Conservation (phyloP, 1,140 invertebrate genomes). For the Elymnias hypermnestra region DNA sequence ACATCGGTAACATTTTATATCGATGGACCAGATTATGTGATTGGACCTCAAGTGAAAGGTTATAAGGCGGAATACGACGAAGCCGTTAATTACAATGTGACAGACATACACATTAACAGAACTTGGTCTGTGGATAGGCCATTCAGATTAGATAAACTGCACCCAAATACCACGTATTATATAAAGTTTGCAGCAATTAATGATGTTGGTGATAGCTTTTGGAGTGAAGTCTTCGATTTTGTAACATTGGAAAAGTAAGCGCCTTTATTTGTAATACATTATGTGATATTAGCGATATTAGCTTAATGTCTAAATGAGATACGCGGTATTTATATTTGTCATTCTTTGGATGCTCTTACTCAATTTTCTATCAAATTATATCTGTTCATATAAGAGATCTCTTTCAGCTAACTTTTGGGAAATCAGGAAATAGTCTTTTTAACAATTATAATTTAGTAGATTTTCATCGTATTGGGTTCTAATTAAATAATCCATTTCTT, state of each 20-base stretch:
- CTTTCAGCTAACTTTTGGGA: no score
- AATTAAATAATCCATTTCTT: no score
- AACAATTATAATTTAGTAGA: no score
- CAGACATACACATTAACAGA: constrained; percentile 48
- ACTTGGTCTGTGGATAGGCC: constrained; percentile 51
- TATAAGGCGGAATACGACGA: constrained; percentile 54
- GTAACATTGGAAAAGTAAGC: constrained; percentile 55
- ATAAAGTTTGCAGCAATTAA: constrained; percentile 60
- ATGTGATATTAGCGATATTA: no score
- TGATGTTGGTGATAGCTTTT: constrained; percentile 41
- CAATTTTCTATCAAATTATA: no score
- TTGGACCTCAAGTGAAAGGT: constrained; percentile 41
- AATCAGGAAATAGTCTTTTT: no score
- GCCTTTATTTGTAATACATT: background rate
- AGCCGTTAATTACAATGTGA: constrained; percentile 40
- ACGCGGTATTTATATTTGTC: no score
- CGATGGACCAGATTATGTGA: constrained; percentile 23
- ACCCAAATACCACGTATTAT: constrained; percentile 45
- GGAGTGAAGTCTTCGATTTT: constrained; percentile 40
- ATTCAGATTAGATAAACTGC: constrained; percentile 44
- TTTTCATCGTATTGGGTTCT: no score
- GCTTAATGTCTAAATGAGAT: no score
- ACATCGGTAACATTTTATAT: constrained; percentile 47
- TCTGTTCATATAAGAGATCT: background rate
- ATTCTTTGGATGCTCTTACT: no score